phyloP scores from a whole-genome alignment of 2,888 invertebrate genomes.

The Alviniconcha strummeri region DNA sequence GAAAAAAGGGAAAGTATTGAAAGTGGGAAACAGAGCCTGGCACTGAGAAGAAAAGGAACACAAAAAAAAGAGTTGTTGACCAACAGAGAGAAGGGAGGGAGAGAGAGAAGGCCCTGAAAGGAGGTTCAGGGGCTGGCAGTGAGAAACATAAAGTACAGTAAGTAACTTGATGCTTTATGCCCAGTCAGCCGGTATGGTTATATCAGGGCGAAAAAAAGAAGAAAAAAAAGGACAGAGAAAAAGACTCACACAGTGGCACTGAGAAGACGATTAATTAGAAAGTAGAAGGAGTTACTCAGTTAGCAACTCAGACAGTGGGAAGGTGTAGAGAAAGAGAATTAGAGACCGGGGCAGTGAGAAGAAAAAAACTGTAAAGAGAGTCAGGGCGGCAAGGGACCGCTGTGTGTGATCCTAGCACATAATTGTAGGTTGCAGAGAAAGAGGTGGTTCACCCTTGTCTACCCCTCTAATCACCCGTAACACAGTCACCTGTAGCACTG shows the following conservation, averaged over 20 bases:
- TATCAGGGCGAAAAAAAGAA: no score
- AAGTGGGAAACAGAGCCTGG: no score
- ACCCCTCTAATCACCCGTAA: background rate
- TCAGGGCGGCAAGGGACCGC: background rate
- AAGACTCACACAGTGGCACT: background rate
- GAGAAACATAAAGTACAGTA: no score
- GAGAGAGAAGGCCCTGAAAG: no score
- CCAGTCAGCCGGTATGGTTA: no score
- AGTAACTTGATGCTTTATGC: no score
- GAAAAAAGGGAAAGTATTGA: no score
- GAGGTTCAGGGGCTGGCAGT: no score
- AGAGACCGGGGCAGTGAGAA: background rate
- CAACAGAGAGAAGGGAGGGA: no score
- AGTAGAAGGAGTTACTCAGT: background rate
- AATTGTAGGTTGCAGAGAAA: conserved; percentile 2
- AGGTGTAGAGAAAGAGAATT: background rate
- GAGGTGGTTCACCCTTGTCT: background rate
- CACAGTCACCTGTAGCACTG: background rate
- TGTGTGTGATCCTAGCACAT: background rate
- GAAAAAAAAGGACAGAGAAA: background rate
- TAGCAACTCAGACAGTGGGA: background rate
- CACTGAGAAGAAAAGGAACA: background rate
- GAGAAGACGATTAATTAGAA: no score
- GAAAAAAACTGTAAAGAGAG: background rate
- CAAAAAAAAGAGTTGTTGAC: background rate